phyloP scores from a whole-genome alignment of 1,140 invertebrate species.

The Heliconius hermathena region DNA sequence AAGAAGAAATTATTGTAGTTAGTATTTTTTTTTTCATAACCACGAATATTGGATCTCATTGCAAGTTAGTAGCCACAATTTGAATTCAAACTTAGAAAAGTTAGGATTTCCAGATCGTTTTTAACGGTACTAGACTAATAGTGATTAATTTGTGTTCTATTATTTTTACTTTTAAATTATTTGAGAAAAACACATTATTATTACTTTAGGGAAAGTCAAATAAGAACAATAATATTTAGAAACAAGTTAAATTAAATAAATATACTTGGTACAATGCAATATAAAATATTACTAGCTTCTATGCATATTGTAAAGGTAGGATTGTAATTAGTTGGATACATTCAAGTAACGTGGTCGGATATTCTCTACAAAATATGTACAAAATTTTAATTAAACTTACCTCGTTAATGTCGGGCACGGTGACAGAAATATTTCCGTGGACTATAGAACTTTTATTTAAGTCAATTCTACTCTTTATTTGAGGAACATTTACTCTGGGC shows the following conservation, averaged over 20 bases:
- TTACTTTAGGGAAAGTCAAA: too few species aligned
- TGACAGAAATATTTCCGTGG: conserved; percentile 27
- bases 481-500: conserved; percentile 18
- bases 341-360: background rate
- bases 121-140: too few species aligned
- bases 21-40: too few species aligned
- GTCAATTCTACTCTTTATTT: conserved; percentile 13
- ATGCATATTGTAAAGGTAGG: conserved; percentile 1
- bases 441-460: conserved; percentile 22
- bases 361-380: conserved; percentile 23
- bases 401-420: conserved; percentile 23
- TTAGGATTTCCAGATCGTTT: too few species aligned
- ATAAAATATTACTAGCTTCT: background rate
- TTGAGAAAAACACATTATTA: too few species aligned
- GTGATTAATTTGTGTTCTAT: too few species aligned
- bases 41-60: too few species aligned
- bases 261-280: background rate
- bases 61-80: too few species aligned
- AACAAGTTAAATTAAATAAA: background rate
- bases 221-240: background rate
- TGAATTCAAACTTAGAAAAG: too few species aligned
- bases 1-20: too few species aligned
- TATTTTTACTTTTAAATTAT: too few species aligned
- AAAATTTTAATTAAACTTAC: conserved; percentile 56
- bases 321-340: conserved; percentile 15